phyloP scores from a whole-genome alignment of 2,888 invertebrate species.

The Oxyscelio sp. region DNA sequence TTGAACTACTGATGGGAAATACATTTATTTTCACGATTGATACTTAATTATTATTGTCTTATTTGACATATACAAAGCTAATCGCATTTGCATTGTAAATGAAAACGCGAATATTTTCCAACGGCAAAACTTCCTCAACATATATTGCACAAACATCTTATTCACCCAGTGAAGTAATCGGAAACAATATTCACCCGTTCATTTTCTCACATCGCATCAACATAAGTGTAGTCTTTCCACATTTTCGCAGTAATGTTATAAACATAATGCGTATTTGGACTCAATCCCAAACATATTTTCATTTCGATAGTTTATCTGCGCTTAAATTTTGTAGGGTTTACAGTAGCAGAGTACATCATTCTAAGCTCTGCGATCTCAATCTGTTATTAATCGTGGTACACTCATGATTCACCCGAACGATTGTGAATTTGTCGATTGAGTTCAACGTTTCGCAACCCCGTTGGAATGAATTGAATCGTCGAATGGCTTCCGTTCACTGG shows the following conservation, averaged over 20 bases:
- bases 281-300: conserved; percentile 39
- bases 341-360: too few species aligned
- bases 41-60: too few species aligned
- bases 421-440: conserved; percentile 4
- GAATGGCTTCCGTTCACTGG: conserved; percentile 78
- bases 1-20: too few species aligned
- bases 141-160: conserved; percentile 2
- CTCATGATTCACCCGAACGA: not conserved
- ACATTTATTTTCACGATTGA: too few species aligned
- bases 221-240: conserved; percentile 1
- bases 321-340: conserved; percentile 34
- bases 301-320: conserved; percentile 53
- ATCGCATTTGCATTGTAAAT: too few species aligned
- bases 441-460: conserved; percentile 22
- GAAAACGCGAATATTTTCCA: too few species aligned
- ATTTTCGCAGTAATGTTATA: conserved; percentile 44
- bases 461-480: conserved; percentile 39
- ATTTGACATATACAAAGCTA: too few species aligned
- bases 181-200: conserved; percentile 2
- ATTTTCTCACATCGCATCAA: not conserved
- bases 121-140: not conserved
- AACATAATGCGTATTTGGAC: conserved; percentile 59
- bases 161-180: conserved; percentile 43
- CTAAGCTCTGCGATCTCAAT: too few species aligned
- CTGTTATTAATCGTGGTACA: not conserved